Evolutionary conservation across 2,797 vertebrate species (phyloP).

Genomic region (Cirrhinus molitorella): DNA sequence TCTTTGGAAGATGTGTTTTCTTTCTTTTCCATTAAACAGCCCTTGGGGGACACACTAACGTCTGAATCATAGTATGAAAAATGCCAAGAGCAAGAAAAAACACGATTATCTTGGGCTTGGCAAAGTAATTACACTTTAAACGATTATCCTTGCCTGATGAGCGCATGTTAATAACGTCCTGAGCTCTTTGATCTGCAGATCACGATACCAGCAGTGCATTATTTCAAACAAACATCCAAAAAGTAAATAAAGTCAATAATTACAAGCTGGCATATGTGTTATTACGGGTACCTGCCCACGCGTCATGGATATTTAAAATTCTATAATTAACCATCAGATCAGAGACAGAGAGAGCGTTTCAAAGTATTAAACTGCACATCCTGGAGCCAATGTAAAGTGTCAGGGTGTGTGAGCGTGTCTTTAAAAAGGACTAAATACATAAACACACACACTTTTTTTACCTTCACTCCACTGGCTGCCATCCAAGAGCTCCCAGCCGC

Average conservation of each 20-base stretch:
- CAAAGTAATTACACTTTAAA: conserved; percentile 57
- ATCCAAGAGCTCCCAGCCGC: conserved; percentile 49
- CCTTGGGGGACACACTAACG: not conserved
- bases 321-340: conserved; percentile 62
- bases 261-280: conserved; percentile 60
- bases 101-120: conserved; percentile 35
- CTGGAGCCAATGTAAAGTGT: conserved; percentile 55
- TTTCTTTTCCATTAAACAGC: conserved; percentile 5
- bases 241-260: conserved; percentile 65
- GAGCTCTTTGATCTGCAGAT: conserved; percentile 57
- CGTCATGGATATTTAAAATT: conserved; percentile 63
- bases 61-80: conserved; percentile 32
- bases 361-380: conserved; percentile 59
- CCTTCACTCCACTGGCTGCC: conserved; percentile 37
- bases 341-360: conserved; percentile 53
- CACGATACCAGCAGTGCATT: conserved; percentile 44
- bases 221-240: conserved; percentile 59
- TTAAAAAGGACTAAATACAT: conserved; percentile 39
- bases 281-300: conserved; percentile 57
- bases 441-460: conserved; percentile 32
- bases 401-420: conserved; percentile 47
- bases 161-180: conserved; percentile 45
- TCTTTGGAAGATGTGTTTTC: conserved; percentile 1
- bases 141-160: conserved; percentile 51
- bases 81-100: conserved; percentile 44